A percentile compares a stretch with the other conserved stretches of the same genome.
Evolutionary conservation across 1,140 invertebrate species (phyloP).

Genomic region (Musca vetustissima): DNA sequence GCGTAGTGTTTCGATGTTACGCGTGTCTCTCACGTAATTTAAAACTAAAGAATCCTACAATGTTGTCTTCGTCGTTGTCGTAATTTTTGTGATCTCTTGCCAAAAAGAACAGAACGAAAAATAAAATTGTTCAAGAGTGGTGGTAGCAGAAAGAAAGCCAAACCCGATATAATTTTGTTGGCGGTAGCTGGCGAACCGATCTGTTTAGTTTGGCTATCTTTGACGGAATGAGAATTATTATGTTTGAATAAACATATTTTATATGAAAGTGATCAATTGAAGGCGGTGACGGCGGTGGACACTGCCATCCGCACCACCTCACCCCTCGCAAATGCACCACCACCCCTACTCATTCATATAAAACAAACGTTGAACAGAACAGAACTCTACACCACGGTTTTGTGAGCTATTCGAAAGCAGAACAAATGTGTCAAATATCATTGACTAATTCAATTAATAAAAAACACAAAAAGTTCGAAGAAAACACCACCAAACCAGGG

Average conservation of each 20-base stretch:
- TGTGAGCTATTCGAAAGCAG: too few species aligned
- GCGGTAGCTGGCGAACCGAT: neutral
- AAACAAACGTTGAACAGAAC: too few species aligned
- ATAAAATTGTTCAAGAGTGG: too few species aligned
- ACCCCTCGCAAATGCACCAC: neutral
- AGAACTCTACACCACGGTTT: too few species aligned
- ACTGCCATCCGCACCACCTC: neutral
- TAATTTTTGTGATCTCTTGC: too few species aligned
- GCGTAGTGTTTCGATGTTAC: too few species aligned
- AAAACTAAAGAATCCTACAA: too few species aligned
- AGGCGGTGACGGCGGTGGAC: neutral
- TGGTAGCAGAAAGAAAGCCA: too few species aligned
- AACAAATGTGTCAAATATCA: conserved; percentile 20
- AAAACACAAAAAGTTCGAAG: neutral
- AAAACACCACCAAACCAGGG: too few species aligned
- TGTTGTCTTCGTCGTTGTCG: too few species aligned
- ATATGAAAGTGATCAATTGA: conserved; percentile 15
- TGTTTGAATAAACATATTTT: conserved; percentile 14
- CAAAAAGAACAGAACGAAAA: too few species aligned
- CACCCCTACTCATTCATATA: neutral
- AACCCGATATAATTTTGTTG: neutral
- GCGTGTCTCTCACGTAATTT: too few species aligned
- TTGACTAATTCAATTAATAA: conserved; percentile 15
- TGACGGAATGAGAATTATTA: conserved; percentile 2
- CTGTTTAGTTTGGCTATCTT: neutral